Percentiles rank a stretch among this genome's conserved stretches.
phyloP scores from a whole-genome alignment of 2,888 invertebrate species.

The Acronicta aceris region DNA sequence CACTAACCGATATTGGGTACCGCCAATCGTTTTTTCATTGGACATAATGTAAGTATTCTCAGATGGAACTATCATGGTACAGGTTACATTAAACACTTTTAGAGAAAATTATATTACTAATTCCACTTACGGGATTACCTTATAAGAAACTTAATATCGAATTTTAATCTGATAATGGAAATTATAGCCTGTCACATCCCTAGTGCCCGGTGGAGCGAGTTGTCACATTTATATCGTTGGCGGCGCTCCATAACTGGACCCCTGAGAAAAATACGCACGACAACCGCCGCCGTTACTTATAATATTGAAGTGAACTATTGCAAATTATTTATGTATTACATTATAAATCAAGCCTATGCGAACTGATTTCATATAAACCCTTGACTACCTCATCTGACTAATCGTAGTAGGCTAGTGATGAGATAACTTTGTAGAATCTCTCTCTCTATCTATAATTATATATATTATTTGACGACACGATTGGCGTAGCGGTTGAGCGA shows the following conservation, averaged over 20 bases:
- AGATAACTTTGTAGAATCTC: too few relatives aligned
- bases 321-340: constrained; percentile 36
- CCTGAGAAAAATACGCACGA: constrained; percentile 49
- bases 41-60: constrained; percentile 1
- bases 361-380: constrained; percentile 6
- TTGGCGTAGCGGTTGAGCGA: too few relatives aligned
- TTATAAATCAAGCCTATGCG: constrained; percentile 25
- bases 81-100: too few relatives aligned
- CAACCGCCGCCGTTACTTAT: constrained; percentile 31
- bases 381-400: not conserved
- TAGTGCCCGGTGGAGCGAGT: constrained; percentile 18
- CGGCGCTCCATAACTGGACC: constrained; percentile 53
- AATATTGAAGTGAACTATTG: constrained; percentile 34
- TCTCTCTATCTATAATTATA: too few relatives aligned
- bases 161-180: not conserved
- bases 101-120: too few relatives aligned
- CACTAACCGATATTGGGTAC: constrained; percentile 17
- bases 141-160: not conserved
- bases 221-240: constrained; percentile 50
- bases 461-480: too few relatives aligned
- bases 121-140: not conserved
- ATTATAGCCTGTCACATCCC: constrained; percentile 26
- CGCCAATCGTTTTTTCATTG: not conserved
- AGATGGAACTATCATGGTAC: too few relatives aligned
- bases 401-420: too few relatives aligned